phyloP scores from a whole-genome alignment of 2,113 vertebrate genomes.

The Mus spicilegus region DNA sequence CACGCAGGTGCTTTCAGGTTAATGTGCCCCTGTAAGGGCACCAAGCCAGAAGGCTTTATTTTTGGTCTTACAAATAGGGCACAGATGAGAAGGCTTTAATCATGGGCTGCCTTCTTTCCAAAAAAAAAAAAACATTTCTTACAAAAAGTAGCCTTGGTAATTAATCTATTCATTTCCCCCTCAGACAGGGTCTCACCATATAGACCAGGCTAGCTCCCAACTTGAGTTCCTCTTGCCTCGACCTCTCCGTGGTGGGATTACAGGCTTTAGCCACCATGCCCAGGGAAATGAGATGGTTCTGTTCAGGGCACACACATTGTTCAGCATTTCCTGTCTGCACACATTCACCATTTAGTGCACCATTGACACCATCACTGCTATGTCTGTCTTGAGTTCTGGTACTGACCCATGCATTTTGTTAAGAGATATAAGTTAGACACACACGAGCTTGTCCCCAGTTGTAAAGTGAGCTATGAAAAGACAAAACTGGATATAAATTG shows the following conservation, averaged over 20 bases:
- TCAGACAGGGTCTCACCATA: neutral
- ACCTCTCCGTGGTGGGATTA: neutral
- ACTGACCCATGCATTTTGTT: neutral
- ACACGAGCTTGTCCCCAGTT: neutral
- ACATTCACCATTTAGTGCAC: neutral
- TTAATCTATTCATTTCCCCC: neutral
- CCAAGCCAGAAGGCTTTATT: slow-evolving; percentile 31
- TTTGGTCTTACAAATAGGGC: neutral
- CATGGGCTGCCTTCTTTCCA: neutral
- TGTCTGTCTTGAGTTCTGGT: neutral
- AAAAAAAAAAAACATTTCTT: neutral
- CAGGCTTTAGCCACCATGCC: neutral
- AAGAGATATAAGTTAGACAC: slow-evolving; percentile 6
- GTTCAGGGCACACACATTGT: neutral
- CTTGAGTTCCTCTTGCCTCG: neutral
- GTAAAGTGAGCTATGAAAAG: neutral
- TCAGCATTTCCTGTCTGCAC: neutral
- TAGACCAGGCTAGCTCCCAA: neutral
- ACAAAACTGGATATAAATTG: neutral
- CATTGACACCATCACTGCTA: neutral
- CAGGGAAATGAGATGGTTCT: neutral
- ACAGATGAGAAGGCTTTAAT: neutral
- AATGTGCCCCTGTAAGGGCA: neutral
- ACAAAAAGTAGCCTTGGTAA: neutral
- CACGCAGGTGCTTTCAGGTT: neutral